A percentile compares a stretch with the other conserved stretches of the same genome.
Conservation (phyloP, 2,113 vertebrate species). For the Siniperca chuatsi region DNA sequence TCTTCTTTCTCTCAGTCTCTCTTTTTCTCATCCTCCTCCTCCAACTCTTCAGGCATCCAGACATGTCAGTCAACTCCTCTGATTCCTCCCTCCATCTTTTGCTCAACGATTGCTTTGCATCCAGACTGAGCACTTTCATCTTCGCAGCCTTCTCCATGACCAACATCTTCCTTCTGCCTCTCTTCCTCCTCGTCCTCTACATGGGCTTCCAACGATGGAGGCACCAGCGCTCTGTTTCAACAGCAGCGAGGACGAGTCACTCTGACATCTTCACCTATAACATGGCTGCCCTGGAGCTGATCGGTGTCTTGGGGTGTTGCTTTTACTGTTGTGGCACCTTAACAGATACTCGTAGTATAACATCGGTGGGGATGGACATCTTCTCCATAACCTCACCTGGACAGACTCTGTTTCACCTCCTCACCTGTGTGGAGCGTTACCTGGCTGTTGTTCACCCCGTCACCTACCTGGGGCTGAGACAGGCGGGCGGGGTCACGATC, state of each 20-base stretch:
- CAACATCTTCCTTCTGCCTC: background rate
- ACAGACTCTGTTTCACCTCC: constrained; percentile 34
- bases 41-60: no score
- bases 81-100: background rate
- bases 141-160: background rate
- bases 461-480: no score
- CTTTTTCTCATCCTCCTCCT: no score
- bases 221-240: background rate
- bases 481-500: no score
- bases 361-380: background rate
- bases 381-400: constrained; percentile 3
- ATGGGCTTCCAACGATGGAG: background rate
- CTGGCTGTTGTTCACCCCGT: no score
- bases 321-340: background rate
- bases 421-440: background rate
- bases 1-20: no score
- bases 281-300: constrained; percentile 15
- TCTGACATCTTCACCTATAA: constrained; percentile 51
- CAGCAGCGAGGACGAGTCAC: background rate
- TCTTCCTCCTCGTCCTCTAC: background rate
- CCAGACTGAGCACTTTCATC: background rate
- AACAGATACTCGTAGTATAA: accelerated
- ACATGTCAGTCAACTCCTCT: background rate
- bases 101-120: background rate
- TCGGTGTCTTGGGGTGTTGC: background rate